These are phyloP conservation scores for Spermophilus dauricus DNA, from an alignment of 2,113 vertebrate genomes.

Conservation along the genomic window DNA sequence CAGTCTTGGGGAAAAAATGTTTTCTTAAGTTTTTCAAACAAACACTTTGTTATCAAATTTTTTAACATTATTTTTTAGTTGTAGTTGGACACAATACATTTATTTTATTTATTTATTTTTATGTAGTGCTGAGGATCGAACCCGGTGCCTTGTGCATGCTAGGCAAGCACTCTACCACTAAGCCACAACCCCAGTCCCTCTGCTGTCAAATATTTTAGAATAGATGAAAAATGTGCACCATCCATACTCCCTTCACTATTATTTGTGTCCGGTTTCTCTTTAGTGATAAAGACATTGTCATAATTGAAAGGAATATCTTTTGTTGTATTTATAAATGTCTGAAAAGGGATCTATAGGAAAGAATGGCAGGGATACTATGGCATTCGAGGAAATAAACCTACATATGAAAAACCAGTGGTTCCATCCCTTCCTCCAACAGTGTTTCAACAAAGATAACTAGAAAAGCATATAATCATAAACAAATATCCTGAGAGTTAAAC, in stretches of 20 bases:
- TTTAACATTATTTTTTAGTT: too few relatives aligned
- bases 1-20: slow-evolving; percentile 34
- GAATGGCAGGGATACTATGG: not conserved
- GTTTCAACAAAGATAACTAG: slow-evolving; percentile 48
- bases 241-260: not conserved
- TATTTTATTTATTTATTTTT: too few relatives aligned
- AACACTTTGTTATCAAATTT: not conserved
- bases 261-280: not conserved
- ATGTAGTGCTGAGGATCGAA: too few relatives aligned
- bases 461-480: slow-evolving; percentile 56
- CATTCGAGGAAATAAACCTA: slow-evolving; percentile 45
- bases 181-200: too few relatives aligned
- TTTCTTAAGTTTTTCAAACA: slow-evolving; percentile 51
- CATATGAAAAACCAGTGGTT: slow-evolving; percentile 15
- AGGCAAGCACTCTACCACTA: too few relatives aligned
- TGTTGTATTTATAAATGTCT: slow-evolving; percentile 49
- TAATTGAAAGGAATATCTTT: slow-evolving; percentile 7
- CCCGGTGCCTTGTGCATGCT: too few relatives aligned
- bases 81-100: too few relatives aligned
- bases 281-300: not conserved
- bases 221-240: not conserved
- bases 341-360: slow-evolving; percentile 47
- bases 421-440: slow-evolving; percentile 30
- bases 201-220: too few relatives aligned
- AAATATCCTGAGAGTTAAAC: slow-evolving; percentile 21